phyloP scores from a whole-genome alignment of 2,113 vertebrate species.

The Tupaia chinensis region DNA sequence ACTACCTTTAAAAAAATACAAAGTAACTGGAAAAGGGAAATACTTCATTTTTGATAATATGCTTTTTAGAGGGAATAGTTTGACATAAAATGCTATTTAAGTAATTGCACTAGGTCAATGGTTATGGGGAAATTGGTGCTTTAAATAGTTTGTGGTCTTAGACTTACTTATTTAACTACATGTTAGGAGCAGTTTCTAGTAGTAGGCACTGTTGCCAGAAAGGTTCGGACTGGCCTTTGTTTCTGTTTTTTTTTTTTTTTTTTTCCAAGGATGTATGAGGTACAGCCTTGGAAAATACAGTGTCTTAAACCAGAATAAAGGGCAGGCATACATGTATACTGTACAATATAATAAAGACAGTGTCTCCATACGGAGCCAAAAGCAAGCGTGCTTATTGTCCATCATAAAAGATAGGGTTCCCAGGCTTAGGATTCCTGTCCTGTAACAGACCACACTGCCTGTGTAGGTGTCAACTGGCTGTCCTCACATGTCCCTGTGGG shows the following conservation, averaged over 20 bases:
- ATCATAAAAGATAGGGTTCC: conserved; percentile 52
- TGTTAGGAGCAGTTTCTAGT: background rate
- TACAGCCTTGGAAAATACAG: conserved; percentile 21
- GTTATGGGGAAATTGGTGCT: background rate
- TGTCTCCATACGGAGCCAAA: background rate
- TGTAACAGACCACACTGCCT: background rate
- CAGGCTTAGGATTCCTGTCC: background rate
- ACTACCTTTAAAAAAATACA: background rate
- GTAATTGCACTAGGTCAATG: conserved; percentile 22
- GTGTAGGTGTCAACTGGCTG: background rate
- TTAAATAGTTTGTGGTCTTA: background rate
- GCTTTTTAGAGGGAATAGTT: background rate
- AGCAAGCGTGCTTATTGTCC: background rate
- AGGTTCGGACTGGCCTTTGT: conserved; percentile 55
- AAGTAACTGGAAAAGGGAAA: background rate
- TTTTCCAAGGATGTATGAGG: conserved; percentile 27
- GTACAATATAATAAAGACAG: background rate
- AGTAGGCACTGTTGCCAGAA: background rate
- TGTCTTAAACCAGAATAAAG: conserved; percentile 17
- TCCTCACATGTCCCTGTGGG: background rate
- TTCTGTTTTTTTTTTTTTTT: conserved; percentile 58
- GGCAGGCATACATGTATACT: background rate
- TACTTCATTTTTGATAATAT: background rate
- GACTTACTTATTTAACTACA: background rate
- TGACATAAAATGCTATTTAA: background rate